Conservation (phyloP, 2,888 invertebrate species). For the Carcina quercana region DNA sequence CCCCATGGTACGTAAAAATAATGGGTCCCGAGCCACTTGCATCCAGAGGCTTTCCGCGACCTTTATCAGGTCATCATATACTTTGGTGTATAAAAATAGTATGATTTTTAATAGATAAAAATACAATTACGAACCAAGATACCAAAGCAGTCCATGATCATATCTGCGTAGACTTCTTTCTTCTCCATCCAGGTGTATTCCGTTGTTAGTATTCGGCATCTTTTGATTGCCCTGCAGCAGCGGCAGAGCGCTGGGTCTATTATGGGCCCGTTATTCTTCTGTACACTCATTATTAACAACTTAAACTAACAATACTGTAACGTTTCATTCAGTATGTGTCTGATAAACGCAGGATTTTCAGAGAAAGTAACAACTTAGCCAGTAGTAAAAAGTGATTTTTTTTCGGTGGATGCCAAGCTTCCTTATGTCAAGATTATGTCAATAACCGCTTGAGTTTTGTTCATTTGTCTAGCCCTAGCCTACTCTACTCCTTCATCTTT, state of each 20-base stretch:
- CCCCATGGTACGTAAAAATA: no score
- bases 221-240: slow-evolving; percentile 61
- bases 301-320: neutral
- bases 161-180: slow-evolving; percentile 60
- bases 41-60: no score
- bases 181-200: slow-evolving; percentile 64
- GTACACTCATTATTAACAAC: slow-evolving; percentile 33
- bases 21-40: no score
- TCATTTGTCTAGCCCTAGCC: no score
- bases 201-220: slow-evolving; percentile 57
- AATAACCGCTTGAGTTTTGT: slow-evolving; percentile 17
- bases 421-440: slow-evolving; percentile 13
- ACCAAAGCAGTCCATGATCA: slow-evolving; percentile 67
- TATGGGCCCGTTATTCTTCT: slow-evolving; percentile 53
- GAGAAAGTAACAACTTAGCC: neutral
- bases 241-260: slow-evolving; percentile 63
- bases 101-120: no score
- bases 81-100: no score
- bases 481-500: no score
- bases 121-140: slow-evolving; percentile 58
- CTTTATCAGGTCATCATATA: no score
- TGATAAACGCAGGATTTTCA: slow-evolving; percentile 1
- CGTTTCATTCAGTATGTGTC: slow-evolving; percentile 8
- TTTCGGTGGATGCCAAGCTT: slow-evolving; percentile 9
- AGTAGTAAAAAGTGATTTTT: neutral